phyloP scores from a whole-genome alignment of 2,888 invertebrate genomes.

The Myopa testacea region DNA sequence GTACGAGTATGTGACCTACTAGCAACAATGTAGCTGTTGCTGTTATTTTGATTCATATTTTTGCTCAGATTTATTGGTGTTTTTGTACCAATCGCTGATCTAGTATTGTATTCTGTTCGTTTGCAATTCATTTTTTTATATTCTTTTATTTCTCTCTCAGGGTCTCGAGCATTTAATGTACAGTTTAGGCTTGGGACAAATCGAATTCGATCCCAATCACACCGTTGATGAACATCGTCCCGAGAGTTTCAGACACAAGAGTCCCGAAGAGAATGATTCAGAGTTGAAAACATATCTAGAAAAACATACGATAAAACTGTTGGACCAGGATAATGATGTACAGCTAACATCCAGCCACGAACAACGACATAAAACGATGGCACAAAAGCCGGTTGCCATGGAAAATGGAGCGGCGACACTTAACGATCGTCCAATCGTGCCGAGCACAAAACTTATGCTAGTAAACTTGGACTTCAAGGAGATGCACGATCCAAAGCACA shows the following conservation, averaged over 20 bases:
- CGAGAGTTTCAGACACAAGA: conserved; percentile 54
- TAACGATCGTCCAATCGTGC: background rate
- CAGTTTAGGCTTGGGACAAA: conserved; percentile 75
- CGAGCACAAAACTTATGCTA: conserved; percentile 37
- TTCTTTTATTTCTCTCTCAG: conserved; percentile 61
- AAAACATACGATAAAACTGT: conserved; percentile 50
- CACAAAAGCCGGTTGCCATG: background rate
- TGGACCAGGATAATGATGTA: conserved; percentile 47
- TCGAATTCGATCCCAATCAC: conserved; percentile 70
- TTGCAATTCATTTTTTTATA: no score
- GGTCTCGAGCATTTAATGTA: conserved; percentile 78
- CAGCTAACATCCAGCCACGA: conserved; percentile 37
- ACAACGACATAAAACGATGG: conserved; percentile 33
- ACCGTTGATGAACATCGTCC: conserved; percentile 65
- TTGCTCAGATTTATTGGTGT: no score
- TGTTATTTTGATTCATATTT: no score
- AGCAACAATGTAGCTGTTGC: no score
- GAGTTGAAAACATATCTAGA: conserved; percentile 50
- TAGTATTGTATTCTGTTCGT: no score
- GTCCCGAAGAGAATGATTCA: conserved; percentile 42
- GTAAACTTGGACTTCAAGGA: conserved; percentile 57
- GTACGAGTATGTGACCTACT: no score
- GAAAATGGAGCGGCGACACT: background rate
- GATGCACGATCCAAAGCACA: conserved; percentile 67
- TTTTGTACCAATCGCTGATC: no score